Evolutionary conservation across 2,113 vertebrate genomes (phyloP).

Genomic region (Stictonetta naevosa): DNA sequence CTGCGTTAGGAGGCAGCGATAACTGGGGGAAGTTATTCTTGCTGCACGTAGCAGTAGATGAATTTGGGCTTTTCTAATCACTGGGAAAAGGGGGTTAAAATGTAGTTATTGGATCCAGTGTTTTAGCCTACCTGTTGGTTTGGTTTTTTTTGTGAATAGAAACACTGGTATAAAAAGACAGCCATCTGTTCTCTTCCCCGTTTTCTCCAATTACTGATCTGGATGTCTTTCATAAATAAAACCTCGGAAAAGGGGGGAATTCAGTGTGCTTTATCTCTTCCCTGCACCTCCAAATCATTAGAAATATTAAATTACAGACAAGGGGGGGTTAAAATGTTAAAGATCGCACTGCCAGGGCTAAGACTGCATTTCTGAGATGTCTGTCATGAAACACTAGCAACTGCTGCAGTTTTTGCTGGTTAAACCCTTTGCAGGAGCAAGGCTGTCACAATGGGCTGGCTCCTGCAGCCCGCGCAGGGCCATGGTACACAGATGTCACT

Average conservation of each 20-base stretch:
- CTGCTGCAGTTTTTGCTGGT: neutral
- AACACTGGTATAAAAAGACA: neutral
- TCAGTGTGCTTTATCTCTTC: neutral
- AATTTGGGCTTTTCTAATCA: neutral
- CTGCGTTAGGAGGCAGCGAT: constrained; percentile 11
- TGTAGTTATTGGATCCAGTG: neutral
- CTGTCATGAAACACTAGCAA: neutral
- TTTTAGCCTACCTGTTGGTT: neutral
- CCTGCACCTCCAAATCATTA: neutral
- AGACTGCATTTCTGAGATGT: neutral
- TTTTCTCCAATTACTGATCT: neutral
- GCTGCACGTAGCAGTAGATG: neutral
- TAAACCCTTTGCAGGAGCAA: neutral
- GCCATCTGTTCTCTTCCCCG: neutral
- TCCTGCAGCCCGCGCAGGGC: neutral
- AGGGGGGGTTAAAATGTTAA: neutral
- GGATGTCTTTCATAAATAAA: neutral
- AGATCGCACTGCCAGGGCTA: neutral
- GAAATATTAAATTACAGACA: neutral
- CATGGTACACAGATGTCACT: neutral
- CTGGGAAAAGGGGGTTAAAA: neutral
- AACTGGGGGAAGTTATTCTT: neutral
- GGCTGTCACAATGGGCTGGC: neutral
- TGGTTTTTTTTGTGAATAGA: neutral
- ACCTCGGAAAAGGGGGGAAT: neutral